These are phyloP conservation scores for Bellardia bayeri DNA, from an alignment of 2,888 invertebrate genomes.

Conservation along the genomic window DNA sequence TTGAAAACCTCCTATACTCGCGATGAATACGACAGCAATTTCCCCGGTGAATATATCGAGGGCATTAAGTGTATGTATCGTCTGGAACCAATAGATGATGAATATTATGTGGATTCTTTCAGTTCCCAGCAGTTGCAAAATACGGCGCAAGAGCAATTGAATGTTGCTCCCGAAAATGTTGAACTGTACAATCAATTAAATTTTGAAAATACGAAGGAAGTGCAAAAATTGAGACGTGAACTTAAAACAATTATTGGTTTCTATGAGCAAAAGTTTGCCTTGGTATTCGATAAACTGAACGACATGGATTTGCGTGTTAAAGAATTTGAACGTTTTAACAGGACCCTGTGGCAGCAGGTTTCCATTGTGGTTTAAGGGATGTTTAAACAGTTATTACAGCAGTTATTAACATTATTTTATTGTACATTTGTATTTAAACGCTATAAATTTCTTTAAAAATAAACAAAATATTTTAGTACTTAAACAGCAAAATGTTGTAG, in stretches of 20 bases:
- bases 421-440: not conserved
- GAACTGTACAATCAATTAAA: slow-evolving; percentile 44
- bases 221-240: slow-evolving; percentile 77
- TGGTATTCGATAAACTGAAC: slow-evolving; percentile 72
- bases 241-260: slow-evolving; percentile 78
- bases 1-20: slow-evolving; percentile 76
- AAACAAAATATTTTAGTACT: not conserved
- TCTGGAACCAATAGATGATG: slow-evolving; percentile 69
- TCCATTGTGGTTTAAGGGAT: slow-evolving; percentile 76
- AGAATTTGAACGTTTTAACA: slow-evolving; percentile 77
- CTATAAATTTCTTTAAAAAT: no score
- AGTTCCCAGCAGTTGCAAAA: slow-evolving; percentile 9
- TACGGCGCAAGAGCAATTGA: not conserved
- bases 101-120: slow-evolving; percentile 66
- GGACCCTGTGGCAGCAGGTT: slow-evolving; percentile 79
- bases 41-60: slow-evolving; percentile 79
- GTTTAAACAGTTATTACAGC: not conserved
- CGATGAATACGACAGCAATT: slow-evolving; percentile 76
- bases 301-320: slow-evolving; percentile 77
- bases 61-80: slow-evolving; percentile 82
- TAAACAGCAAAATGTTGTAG: not conserved
- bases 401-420: not conserved
- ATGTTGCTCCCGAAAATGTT: not conserved
- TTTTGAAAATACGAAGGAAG: slow-evolving; percentile 68
- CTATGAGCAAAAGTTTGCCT: slow-evolving; percentile 79